phyloP scores from a whole-genome alignment of 2,113 vertebrate genomes.

The Menidia beryllina region DNA sequence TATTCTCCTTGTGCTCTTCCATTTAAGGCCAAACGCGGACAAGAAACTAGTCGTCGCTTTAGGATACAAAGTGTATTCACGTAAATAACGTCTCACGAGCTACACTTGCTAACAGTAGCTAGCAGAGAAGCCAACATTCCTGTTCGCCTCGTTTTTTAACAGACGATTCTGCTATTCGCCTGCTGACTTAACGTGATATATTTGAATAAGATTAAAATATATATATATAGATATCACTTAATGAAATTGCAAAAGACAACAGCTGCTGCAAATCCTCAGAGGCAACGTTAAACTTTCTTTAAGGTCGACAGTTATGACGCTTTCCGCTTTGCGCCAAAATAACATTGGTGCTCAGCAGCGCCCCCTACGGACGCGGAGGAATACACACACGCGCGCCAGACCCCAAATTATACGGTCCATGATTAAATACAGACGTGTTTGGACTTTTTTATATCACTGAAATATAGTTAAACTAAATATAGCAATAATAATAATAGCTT shows the following conservation, averaged over 20 bases:
- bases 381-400: background rate
- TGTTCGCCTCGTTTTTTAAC: background rate
- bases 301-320: conserved; percentile 5
- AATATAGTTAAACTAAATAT: too few relatives aligned
- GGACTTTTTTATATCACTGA: too few relatives aligned
- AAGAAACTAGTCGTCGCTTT: background rate
- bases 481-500: too few relatives aligned
- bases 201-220: too few relatives aligned
- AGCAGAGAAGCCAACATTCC: background rate
- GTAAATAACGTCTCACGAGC: background rate
- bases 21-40: conserved; percentile 41
- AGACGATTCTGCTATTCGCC: too few relatives aligned
- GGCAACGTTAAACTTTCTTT: conserved; percentile 15
- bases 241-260: background rate
- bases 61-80: background rate
- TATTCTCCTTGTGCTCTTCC: conserved; percentile 82
- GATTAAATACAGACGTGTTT: too few relatives aligned
- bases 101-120: conserved; percentile 15
- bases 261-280: background rate
- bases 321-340: conserved; percentile 69
- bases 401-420: too few relatives aligned
- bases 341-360: background rate
- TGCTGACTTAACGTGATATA: too few relatives aligned
- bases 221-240: background rate
- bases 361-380: conserved; percentile 47